Base-by-base conservation (phyloP, 2,113 vertebrate species). In the Centropristis striata region DNA sequence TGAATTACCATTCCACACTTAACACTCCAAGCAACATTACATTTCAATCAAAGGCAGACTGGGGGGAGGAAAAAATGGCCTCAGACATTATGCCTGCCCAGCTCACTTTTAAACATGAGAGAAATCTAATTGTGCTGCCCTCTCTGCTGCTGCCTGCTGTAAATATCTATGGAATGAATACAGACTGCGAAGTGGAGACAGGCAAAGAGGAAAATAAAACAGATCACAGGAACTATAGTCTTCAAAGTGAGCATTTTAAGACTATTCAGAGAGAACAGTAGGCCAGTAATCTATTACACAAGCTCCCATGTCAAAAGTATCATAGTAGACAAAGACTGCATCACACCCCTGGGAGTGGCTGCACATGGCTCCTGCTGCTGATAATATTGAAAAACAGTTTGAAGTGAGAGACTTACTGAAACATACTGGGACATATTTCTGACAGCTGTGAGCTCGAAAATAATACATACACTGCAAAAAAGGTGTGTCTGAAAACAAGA, bases 1-100 rank as follows among this genome's bases (percentile, higher is more conserved):
- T 76, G 84, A 86, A 86, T 90, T 91, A 89, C 80, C 61, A 83
- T 90, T 84, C 78, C 68, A 85, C 79, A 76, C 76, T 92, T 90
- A 71, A 80, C 73, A 61, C 78, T 83, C 55, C 71, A 21, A 83
- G 81, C 73, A 66, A 80, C 76, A 61, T 50, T 68, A 79, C 71
- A 82, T 79, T 90, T 88, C 86, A 83, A 86, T 85, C 83, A 81
- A 70, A 46, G 46, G 49, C 41, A 4, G 66, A 28, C 28, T 53
- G 13, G 4, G 8, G 41, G 76, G 74, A 41, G 5, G 59, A 23
- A 47, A n/a, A 71, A 78, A 75, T 57, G 58, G 72, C 58, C 41
- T 41, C 11, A 65, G 81, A 88, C 65, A 58, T 80, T 61, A 66
- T 57, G 54, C 41, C 80, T 61, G 47, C 46, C 80, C 54, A 67